phyloP scores from a whole-genome alignment of 1,140 invertebrate species.

The Pararge aegeria region DNA sequence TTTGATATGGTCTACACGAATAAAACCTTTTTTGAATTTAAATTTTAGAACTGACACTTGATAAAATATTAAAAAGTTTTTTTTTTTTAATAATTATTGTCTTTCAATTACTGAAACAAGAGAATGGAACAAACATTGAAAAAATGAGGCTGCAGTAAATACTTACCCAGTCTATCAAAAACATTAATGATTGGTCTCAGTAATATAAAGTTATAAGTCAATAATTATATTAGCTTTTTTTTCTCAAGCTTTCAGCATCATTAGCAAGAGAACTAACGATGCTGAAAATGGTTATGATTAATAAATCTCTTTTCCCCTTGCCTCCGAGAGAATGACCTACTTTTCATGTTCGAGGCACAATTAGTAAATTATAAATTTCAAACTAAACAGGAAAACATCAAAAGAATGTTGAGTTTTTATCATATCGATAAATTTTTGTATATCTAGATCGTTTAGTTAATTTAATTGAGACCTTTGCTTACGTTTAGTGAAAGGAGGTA shows the following conservation, averaged over 20 bases:
- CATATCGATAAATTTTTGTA: not conserved
- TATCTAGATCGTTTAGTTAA: not conserved
- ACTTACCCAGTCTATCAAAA: too few relatives aligned
- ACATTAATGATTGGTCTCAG: too few relatives aligned
- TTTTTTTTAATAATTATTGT: too few relatives aligned
- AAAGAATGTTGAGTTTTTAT: not conserved
- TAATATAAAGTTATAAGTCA: not conserved
- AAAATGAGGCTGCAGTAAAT: too few relatives aligned
- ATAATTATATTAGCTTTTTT: not conserved
- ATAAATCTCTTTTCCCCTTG: conserved; percentile 4
- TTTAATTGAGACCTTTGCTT: too few relatives aligned
- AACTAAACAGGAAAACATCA: not conserved
- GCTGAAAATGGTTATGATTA: conserved; percentile 7
- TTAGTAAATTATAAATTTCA: conserved; percentile 3
- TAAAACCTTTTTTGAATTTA: too few relatives aligned
- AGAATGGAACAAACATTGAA: too few relatives aligned
- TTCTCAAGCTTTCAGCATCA: conserved; percentile 3
- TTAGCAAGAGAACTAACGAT: conserved; percentile 4
- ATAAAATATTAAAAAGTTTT: too few relatives aligned
- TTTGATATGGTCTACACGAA: too few relatives aligned
- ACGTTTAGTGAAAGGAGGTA: too few relatives aligned
- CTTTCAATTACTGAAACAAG: too few relatives aligned
- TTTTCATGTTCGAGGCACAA: not conserved
- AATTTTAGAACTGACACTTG: too few relatives aligned
- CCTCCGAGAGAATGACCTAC: conserved; percentile 2